phyloP scores from a whole-genome alignment of 1,140 invertebrate genomes.

The Himalopsyche phryganea region DNA sequence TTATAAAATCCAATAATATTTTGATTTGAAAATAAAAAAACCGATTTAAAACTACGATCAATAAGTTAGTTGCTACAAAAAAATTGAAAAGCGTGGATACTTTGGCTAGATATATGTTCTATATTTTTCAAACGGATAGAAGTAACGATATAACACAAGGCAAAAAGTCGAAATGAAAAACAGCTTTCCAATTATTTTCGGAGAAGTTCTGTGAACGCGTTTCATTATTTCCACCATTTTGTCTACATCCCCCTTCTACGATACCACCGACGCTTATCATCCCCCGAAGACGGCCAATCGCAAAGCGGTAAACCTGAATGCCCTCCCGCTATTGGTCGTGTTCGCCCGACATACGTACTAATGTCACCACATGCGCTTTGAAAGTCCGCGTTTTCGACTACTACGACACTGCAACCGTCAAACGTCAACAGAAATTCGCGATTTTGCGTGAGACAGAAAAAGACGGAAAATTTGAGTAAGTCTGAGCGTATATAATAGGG shows the following conservation, averaged over 20 bases:
- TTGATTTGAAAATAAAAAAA: too few relatives aligned
- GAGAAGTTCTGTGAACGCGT: conserved; percentile 3
- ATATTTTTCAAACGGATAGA: too few relatives aligned
- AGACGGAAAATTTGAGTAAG: neutral
- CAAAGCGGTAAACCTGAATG: conserved; percentile 14
- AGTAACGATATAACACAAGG: too few relatives aligned
- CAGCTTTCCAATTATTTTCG: too few relatives aligned
- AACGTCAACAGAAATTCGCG: neutral
- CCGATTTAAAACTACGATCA: too few relatives aligned
- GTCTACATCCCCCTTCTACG: conserved; percentile 19
- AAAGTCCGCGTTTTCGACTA: conserved; percentile 1
- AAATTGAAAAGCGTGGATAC: too few relatives aligned
- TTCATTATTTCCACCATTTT: conserved; percentile 26
- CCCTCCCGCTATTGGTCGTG: conserved; percentile 35
- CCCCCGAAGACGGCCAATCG: conserved; percentile 38
- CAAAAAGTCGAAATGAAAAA: too few relatives aligned
- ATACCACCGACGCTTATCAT: conserved; percentile 19
- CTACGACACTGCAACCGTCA: neutral
- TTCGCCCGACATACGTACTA: conserved; percentile 37
- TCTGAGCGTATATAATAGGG: neutral
- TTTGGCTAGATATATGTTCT: too few relatives aligned
- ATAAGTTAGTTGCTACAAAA: too few relatives aligned
- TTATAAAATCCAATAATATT: too few relatives aligned
- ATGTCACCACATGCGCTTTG: conserved; percentile 20
- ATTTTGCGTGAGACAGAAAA: neutral